Evolutionary conservation across 2,113 vertebrate genomes (phyloP).

Genomic region (Myotis brandtii): DNA sequence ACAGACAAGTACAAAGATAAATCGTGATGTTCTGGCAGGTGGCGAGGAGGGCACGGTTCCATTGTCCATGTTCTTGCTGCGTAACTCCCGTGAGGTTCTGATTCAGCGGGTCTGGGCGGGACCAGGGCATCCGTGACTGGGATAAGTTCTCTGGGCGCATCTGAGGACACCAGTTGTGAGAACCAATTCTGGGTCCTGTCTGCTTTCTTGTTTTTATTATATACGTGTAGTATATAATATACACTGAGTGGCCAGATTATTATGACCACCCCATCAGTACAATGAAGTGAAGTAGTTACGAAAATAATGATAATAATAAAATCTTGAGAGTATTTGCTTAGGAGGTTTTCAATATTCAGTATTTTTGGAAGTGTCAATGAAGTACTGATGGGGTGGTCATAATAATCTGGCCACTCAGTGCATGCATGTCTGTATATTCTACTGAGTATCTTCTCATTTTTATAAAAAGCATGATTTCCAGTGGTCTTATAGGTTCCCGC

Average conservation of each 20-base stretch:
- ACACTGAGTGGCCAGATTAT: no score
- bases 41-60: not conserved
- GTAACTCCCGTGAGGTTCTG: not conserved
- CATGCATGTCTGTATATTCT: not conserved
- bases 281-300: no score
- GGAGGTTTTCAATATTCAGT: no score
- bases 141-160: not conserved
- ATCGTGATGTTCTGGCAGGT: not conserved
- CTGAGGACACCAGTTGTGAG: not conserved
- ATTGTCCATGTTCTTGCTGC: not conserved
- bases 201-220: conserved; percentile 20
- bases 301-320: no score
- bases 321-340: no score
- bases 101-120: not conserved
- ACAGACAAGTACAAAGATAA: not conserved
- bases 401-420: no score
- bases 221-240: not conserved
- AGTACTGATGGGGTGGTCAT: no score
- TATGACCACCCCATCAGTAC: no score
- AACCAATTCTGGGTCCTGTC: not conserved
- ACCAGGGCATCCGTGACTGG: not conserved
- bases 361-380: no score
- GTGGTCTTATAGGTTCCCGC: not conserved
- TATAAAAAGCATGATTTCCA: conserved; percentile 6
- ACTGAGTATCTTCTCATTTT: not conserved